Evolutionary conservation across 2,888 invertebrate genomes (phyloP), one percentile per base, ranked within the genome.

Genomic region (Acanthosepion lycidas): DNA sequence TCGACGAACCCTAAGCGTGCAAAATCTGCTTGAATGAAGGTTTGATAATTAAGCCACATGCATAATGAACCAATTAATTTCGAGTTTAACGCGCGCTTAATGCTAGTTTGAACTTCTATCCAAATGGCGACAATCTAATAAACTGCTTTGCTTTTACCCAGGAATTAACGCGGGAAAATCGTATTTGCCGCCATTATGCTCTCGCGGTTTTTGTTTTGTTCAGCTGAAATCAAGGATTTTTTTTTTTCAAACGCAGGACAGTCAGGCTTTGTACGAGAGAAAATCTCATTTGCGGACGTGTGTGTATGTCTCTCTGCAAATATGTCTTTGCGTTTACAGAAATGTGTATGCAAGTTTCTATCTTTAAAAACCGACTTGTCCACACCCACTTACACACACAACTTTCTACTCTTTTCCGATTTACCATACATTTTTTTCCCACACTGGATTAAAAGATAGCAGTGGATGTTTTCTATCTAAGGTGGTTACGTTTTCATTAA

Each of bases 101-200:
- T 78, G n/a, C 78, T 9, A 78, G 78, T n/a, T n/a, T n/a, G n/a
- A 78, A 78, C 78, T 78, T 78, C 78, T 78, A n/a, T 33, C 15
- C n/a, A 78, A n/a, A 78, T 78, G 78, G 78, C 78, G 78, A n/a
- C n/a, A 78, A 78, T 78, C 78, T n/a, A 78, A 78, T 78, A 78
- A 78, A 78, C 78, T n/a, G n/a, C 12, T n/a, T n/a, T 78, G n/a
- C 78, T 78, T 78, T 78, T n/a, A n/a, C n/a, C 4, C 9, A 78
- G 5, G 18, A 78, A 78, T 78, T 78, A 78, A 78, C 15, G 78
- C 78, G 15, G 78, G n/a, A 15, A 78, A 78, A 78, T 78, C 78
- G 78, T 78, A 78, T 78, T 78, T 78, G 78, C 78, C 12, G 12
- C 78, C n/a, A 78, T 78, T 78, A n/a, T 33, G 33, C 15, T 3